phyloP scores from a whole-genome alignment of 2,888 invertebrate genomes.

The Drosophila prolongata region DNA sequence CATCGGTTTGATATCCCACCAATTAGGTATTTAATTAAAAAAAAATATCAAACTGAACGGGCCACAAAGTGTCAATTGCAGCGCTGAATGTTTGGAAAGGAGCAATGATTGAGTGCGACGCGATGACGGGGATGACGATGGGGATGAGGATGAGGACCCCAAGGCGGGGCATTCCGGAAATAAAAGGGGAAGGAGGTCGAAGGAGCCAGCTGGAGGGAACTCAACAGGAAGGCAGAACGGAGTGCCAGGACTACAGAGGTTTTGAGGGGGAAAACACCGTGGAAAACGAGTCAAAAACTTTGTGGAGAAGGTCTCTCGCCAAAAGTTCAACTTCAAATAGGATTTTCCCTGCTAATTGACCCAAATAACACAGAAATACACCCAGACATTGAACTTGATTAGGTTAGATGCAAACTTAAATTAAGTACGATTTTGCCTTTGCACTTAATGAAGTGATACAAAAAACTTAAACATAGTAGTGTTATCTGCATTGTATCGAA shows the following conservation, averaged over 20 bases:
- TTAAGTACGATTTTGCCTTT: neutral
- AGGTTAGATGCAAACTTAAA: neutral
- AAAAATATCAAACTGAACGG: slow-evolving; percentile 8
- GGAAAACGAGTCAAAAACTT: neutral
- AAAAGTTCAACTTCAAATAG: slow-evolving; percentile 4
- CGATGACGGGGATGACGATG: slow-evolving; percentile 3
- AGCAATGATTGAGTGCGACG: slow-evolving; percentile 26
- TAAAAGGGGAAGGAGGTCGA: neutral
- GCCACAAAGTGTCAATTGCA: slow-evolving; percentile 38
- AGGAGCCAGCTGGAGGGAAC: neutral
- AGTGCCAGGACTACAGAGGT: neutral
- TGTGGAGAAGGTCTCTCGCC: neutral
- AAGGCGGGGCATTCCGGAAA: slow-evolving; percentile 11
- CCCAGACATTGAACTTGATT: neutral
- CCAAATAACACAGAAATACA: slow-evolving; percentile 1
- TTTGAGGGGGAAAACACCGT: neutral
- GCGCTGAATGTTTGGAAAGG: slow-evolving; percentile 3
- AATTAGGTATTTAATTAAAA: slow-evolving; percentile 40
- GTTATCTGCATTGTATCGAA: too few species aligned
- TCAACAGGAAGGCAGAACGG: slow-evolving; percentile 4
- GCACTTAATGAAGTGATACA: neutral
- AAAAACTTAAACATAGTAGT: too few species aligned
- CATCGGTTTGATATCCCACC: slow-evolving; percentile 5
- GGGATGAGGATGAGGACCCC: neutral
- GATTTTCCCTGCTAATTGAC: slow-evolving; percentile 1